Evolutionary conservation across 2,888 invertebrate genomes (phyloP).

Genomic region (Aphidoletes aphidimyza): DNA sequence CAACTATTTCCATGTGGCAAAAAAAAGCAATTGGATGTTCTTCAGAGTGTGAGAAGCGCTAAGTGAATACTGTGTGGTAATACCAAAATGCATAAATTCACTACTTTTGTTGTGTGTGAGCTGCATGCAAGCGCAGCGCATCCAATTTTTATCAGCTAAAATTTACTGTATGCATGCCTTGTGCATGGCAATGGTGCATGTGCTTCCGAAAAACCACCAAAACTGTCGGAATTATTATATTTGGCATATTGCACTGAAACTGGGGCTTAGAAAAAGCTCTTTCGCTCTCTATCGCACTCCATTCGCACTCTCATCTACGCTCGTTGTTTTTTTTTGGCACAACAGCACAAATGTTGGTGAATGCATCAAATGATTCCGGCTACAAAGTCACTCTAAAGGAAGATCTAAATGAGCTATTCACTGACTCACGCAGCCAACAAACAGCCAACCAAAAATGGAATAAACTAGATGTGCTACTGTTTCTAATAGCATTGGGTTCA

Average conservation of each 20-base stretch:
- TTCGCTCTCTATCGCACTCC: too few relatives aligned
- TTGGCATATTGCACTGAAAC: conserved; percentile 6
- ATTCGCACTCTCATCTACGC: too few relatives aligned
- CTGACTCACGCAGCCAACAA: background rate
- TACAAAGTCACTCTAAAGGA: conserved; percentile 1
- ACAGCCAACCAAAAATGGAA: background rate
- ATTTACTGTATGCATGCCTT: background rate
- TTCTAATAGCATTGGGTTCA: background rate
- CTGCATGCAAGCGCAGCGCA: conserved; percentile 2
- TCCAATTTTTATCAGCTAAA: conserved; percentile 11
- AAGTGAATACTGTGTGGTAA: conserved; percentile 26
- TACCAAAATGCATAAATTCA: conserved; percentile 11
- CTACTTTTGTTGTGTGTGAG: background rate
- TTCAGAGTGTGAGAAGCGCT: background rate
- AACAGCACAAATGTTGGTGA: background rate
- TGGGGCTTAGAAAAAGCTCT: background rate
- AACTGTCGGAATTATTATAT: conserved; percentile 23
- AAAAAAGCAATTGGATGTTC: background rate
- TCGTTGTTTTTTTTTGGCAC: background rate
- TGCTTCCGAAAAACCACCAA: background rate
- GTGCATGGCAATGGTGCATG: background rate
- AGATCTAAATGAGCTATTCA: background rate
- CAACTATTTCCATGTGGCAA: conserved; percentile 12
- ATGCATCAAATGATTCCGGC: background rate
- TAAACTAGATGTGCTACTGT: background rate